These are phyloP conservation scores for Anableps anableps DNA, from an alignment of 2,797 vertebrate species.

Conservation along the genomic window DNA sequence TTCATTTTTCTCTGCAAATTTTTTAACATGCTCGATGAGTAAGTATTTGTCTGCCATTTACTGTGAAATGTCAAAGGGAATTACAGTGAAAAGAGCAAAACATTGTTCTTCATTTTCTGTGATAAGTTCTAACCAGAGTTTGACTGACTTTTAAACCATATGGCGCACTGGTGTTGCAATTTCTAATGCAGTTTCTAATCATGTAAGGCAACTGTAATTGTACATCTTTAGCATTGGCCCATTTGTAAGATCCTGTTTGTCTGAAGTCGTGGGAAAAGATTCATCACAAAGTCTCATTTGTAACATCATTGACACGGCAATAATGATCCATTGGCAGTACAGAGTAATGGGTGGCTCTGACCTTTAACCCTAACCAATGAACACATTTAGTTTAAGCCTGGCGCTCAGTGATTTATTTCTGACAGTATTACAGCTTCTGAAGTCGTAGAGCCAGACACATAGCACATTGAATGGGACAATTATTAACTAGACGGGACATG, in stretches of 20 bases:
- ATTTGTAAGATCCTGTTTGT: constrained; percentile 61
- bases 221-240: constrained; percentile 38
- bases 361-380: constrained; percentile 78
- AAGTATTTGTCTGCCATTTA: neutral
- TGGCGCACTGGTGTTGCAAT: neutral
- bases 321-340: constrained; percentile 79
- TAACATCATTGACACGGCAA: constrained; percentile 79
- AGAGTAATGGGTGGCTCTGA: constrained; percentile 78
- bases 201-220: constrained; percentile 23
- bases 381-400: constrained; percentile 77
- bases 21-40: neutral
- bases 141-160: constrained; percentile 4
- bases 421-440: constrained; percentile 81
- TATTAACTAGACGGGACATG: constrained; percentile 77
- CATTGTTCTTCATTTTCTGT: neutral
- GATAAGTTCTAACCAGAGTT: constrained; percentile 1
- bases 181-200: constrained; percentile 10
- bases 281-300: constrained; percentile 82
- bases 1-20: neutral
- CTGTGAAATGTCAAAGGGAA: neutral
- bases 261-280: constrained; percentile 79
- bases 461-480: constrained; percentile 74
- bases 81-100: neutral
- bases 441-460: constrained; percentile 74
- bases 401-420: constrained; percentile 80